These are phyloP conservation scores for Neostethus bicornis DNA, from an alignment of 2,797 vertebrate genomes.

Conservation along the genomic window DNA sequence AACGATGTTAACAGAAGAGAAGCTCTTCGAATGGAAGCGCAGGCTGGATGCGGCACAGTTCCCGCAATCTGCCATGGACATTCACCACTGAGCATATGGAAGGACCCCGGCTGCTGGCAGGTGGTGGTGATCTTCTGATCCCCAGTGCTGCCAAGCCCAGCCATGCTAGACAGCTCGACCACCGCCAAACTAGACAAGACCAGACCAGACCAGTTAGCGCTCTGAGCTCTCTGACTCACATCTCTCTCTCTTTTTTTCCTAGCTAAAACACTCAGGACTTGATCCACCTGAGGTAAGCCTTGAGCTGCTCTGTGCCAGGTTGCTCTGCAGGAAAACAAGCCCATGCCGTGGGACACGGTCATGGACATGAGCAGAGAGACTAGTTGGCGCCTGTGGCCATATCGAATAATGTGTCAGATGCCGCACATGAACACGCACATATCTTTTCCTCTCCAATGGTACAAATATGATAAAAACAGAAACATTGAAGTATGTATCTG, in stretches of 20 bases:
- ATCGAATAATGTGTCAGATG: slow-evolving; percentile 51
- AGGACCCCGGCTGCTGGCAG: slow-evolving; percentile 74
- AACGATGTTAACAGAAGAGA: slow-evolving; percentile 45
- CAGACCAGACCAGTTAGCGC: slow-evolving; percentile 62
- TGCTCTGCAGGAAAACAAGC: slow-evolving; percentile 45
- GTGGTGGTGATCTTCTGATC: slow-evolving; percentile 73
- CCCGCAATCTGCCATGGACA: slow-evolving; percentile 55
- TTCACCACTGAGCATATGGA: slow-evolving; percentile 76
- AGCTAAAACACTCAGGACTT: slow-evolving; percentile 27
- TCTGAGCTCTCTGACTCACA: slow-evolving; percentile 26
- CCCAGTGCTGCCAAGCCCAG: slow-evolving; percentile 68
- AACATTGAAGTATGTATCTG: background rate
- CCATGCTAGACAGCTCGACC: slow-evolving; percentile 72
- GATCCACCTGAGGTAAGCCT: slow-evolving; percentile 54
- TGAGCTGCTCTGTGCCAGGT: slow-evolving; percentile 55
- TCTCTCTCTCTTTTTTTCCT: slow-evolving; percentile 20
- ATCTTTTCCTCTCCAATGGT: slow-evolving; percentile 1
- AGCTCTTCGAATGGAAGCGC: slow-evolving; percentile 48
- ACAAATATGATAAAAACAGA: background rate
- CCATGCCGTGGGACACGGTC: slow-evolving; percentile 60
- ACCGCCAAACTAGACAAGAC: slow-evolving; percentile 65
- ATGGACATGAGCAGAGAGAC: slow-evolving; percentile 49
- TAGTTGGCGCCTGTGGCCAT: slow-evolving; percentile 47
- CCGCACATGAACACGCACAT: slow-evolving; percentile 29
- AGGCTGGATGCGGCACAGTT: slow-evolving; percentile 64